Percentiles rank a stretch among this genome's conserved stretches.
Evolutionary conservation across 2,797 vertebrate species (phyloP).

Genomic region (Sebastes diaconus): DNA sequence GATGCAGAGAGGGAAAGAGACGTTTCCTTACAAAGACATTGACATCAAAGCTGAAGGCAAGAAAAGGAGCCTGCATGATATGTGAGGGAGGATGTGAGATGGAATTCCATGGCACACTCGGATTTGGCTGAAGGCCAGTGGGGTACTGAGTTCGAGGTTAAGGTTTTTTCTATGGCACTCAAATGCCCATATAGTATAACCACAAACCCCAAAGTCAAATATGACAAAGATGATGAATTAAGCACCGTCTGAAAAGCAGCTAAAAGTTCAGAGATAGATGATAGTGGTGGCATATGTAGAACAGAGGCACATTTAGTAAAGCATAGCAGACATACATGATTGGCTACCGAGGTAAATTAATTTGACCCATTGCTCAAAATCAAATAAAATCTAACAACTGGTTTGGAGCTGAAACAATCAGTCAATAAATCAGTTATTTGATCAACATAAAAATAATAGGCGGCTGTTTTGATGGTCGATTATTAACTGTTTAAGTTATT

Average conservation of each 20-base stretch:
- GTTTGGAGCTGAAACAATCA: not conserved
- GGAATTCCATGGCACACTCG: constrained; percentile 71
- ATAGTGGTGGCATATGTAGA: not conserved
- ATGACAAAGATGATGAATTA: constrained; percentile 32
- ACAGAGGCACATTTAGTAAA: not conserved
- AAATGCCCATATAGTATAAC: constrained; percentile 13
- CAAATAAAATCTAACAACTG: not conserved
- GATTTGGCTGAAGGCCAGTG: constrained; percentile 68
- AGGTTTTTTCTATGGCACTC: constrained; percentile 39
- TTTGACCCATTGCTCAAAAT: not conserved
- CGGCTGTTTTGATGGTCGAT: not conserved
- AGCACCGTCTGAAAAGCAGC: not conserved
- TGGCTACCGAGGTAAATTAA: not conserved
- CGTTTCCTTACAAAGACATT: constrained; percentile 58
- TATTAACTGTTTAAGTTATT: not conserved
- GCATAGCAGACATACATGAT: not conserved
- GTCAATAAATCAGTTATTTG: not conserved
- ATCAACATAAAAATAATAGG: not conserved
- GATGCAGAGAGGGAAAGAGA: constrained; percentile 52
- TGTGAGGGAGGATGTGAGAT: constrained; percentile 64
- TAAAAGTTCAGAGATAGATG: not conserved
- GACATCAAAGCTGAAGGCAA: constrained; percentile 71
- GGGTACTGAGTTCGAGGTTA: constrained; percentile 55
- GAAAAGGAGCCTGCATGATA: constrained; percentile 71
- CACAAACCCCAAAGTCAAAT: constrained; percentile 25